A percentile compares a stretch with the other conserved stretches of the same genome.
Evolutionary conservation across 2,113 vertebrate genomes (phyloP).

Genomic region (Natator depressus): DNA sequence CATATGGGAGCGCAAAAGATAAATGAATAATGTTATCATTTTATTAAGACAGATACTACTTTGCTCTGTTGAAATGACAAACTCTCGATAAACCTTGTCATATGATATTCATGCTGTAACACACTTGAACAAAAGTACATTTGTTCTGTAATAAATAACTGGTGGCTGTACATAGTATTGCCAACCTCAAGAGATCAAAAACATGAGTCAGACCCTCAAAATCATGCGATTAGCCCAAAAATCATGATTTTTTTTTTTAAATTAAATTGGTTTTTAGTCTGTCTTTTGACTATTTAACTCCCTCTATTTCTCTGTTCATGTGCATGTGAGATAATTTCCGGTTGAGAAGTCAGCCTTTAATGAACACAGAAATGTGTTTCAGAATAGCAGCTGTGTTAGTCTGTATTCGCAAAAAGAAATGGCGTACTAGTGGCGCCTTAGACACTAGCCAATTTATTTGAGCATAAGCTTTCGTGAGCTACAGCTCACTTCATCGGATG

Average conservation of each 20-base stretch:
- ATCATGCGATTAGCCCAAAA: not conserved
- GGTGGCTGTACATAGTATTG: conserved; percentile 57
- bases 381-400: no score
- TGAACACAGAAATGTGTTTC: not conserved
- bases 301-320: no score
- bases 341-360: not conserved
- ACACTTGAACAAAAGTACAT: conserved; percentile 46
- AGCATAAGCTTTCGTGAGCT: no score
- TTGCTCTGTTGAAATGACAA: conserved; percentile 54
- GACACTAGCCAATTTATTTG: no score
- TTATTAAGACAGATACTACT: conserved; percentile 58
- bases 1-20: conserved; percentile 27
- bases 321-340: not conserved
- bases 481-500: no score
- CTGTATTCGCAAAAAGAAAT: no score
- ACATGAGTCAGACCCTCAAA: not conserved
- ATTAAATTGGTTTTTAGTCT: no score
- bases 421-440: no score
- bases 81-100: conserved; percentile 41
- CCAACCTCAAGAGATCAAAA: conserved; percentile 6
- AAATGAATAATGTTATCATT: conserved; percentile 58
- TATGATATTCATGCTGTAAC: conserved; percentile 56
- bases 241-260: not conserved
- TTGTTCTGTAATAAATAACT: conserved; percentile 53
- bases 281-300: no score